Evolutionary conservation across 2,797 vertebrate genomes (phyloP), one percentile per base, ranked within the genome.

Genomic region (Halcyon leucocephala): DNA sequence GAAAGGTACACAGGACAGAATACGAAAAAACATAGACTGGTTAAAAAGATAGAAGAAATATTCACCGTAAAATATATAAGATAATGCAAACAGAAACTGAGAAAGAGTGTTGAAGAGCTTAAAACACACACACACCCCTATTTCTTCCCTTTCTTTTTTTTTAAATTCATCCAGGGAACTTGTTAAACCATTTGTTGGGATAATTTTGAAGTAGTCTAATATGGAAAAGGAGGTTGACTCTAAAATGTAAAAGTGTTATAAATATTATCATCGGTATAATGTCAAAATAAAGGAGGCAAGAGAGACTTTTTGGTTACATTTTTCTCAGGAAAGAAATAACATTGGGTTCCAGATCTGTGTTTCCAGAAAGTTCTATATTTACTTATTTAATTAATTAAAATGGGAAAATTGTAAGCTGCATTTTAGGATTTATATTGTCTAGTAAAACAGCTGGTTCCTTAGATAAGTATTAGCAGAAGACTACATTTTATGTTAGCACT

Each of bases 401-500:
- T 37, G 7, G 17, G 41, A 67, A 83, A 74, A 74, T 12, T 24
- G 7, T 37, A 71, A 90, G 24, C 33, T 64, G 15, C 12, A 52
- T 67, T 90, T 83, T 83, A 79, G 37, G 33, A 76, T 94, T 95
- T 72, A 12, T 18, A 35, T 69, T 86, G 11, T 18, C 29, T 82
- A 89, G 72, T 65, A 72, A 82, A 93, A 11, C 48, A 80, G 7
- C 22, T 85, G 48, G 29, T 37, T 92, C 9, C 51, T 82, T 69
- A 55, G n/a, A 33, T 70, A 82, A 66, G 5, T 58, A 33, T 39
- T 86, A 79, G 51, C 25, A 80, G n/a, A 84, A 76, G 6, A 66
- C 46, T 79, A 14, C 11, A 35, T 79, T 84, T 89, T 51, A 8
- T 39, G 55, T 39, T 55, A 80, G 10, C 4, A 93, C 12, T 14